Conservation (phyloP, 1,140 invertebrate species). For the Eriosoma lanigerum region DNA sequence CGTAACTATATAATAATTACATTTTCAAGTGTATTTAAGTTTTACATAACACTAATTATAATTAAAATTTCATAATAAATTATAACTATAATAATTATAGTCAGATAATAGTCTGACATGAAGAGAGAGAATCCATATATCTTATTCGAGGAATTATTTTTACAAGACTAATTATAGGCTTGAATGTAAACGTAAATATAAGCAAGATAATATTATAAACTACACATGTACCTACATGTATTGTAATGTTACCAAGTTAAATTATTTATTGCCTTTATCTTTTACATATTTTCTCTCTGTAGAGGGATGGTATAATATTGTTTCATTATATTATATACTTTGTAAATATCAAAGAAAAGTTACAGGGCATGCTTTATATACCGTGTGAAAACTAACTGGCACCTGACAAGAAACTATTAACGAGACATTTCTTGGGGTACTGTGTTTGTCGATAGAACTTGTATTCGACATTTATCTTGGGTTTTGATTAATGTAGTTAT, state of each 20-base stretch:
- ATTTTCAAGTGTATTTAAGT: too few relatives aligned
- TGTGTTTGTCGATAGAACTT: constrained; percentile 12
- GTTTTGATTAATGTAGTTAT: background rate
- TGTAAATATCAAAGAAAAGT: constrained; percentile 20
- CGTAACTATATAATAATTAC: too few relatives aligned
- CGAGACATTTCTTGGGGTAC: background rate
- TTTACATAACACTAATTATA: too few relatives aligned
- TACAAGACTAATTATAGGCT: too few relatives aligned
- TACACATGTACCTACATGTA: background rate
- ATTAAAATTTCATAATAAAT: too few relatives aligned
- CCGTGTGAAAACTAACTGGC: constrained; percentile 24
- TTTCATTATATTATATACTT: constrained; percentile 4
- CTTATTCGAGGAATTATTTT: too few relatives aligned
- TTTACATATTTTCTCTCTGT: background rate
- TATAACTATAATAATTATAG: too few relatives aligned
- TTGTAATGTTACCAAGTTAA: background rate
- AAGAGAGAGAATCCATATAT: too few relatives aligned
- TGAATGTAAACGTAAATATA: background rate
- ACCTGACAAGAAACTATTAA: constrained; percentile 38
- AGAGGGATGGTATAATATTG: background rate
- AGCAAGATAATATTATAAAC: constrained; percentile 1
- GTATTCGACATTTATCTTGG: constrained; percentile 2
- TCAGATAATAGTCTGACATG: too few relatives aligned
- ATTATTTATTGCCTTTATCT: background rate
- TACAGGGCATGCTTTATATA: constrained; percentile 18